These are phyloP conservation scores for Apis florea DNA, from an alignment of 1,140 invertebrate species.

Conservation along the genomic window DNA sequence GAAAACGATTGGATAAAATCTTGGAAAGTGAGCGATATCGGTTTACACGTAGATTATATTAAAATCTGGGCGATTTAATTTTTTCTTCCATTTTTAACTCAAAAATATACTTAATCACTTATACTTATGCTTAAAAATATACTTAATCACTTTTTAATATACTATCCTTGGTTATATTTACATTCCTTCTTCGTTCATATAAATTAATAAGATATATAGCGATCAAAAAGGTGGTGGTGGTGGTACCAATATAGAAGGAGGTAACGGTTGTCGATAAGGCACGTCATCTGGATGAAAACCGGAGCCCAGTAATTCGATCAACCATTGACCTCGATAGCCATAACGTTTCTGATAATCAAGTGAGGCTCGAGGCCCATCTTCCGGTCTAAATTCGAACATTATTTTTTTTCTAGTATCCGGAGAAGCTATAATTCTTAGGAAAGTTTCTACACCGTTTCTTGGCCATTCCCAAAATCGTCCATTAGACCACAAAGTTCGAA, in stretches of 20 bases:
- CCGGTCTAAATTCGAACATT: conserved; percentile 53
- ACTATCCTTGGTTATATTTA: background rate
- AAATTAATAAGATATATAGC: background rate
- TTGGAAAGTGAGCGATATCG: conserved; percentile 81
- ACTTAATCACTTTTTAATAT: background rate
- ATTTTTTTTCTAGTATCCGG: conserved; percentile 26
- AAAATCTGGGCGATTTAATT: conserved; percentile 82
- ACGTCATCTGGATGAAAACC: conserved; percentile 32
- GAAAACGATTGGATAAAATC: conserved; percentile 81
- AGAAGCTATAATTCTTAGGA: conserved; percentile 24
- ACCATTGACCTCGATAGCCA: conserved; percentile 55
- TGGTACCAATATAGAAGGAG: conserved; percentile 15
- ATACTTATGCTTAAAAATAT: background rate
- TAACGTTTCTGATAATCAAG: conserved; percentile 51
- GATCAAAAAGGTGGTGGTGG: conserved; percentile 13
- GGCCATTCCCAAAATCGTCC: conserved; percentile 36
- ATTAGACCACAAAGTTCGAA: conserved; percentile 3
- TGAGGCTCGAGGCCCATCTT: conserved; percentile 58
- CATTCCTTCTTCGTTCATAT: background rate
- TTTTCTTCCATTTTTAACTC: background rate
- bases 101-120: background rate
- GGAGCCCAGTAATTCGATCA: conserved; percentile 56
- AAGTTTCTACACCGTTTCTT: conserved; percentile 3
- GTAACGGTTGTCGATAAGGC: background rate
- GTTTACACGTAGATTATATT: conserved; percentile 84